Evolutionary conservation across 2,888 invertebrate species (phyloP).

Genomic region (Philaethria dido): DNA sequence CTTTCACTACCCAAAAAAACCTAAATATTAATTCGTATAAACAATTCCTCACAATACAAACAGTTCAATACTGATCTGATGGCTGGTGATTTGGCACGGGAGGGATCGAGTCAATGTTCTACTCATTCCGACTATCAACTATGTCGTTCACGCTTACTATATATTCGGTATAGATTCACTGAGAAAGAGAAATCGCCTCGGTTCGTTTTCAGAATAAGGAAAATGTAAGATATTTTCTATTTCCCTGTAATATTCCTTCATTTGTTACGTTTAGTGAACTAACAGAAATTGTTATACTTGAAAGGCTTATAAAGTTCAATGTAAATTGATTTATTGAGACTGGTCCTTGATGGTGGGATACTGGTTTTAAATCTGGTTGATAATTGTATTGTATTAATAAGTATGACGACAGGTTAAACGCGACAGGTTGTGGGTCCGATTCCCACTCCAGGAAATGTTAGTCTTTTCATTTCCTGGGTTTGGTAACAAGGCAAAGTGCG

Average conservation of each 20-base stretch:
- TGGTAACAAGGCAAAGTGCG: no score
- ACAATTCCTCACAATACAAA: constrained; percentile 46
- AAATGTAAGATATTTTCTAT: constrained; percentile 35
- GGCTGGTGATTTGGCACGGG: constrained; percentile 53
- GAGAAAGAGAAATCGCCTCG: constrained; percentile 40
- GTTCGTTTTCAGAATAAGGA: constrained; percentile 33
- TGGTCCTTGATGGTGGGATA: not conserved
- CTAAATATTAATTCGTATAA: constrained; percentile 36
- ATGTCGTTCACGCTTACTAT: constrained; percentile 44
- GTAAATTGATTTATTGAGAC: not conserved
- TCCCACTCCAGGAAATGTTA: no score
- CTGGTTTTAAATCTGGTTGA: not conserved
- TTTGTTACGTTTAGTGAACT: constrained; percentile 35
- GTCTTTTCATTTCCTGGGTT: no score
- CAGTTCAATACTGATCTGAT: constrained; percentile 48
- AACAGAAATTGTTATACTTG: constrained; percentile 12
- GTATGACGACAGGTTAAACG: no score
- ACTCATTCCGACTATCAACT: constrained; percentile 51
- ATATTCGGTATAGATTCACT: constrained; percentile 40
- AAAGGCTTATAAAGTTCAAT: constrained; percentile 15
- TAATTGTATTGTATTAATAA: no score
- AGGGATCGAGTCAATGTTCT: constrained; percentile 47
- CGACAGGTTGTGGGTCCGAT: no score
- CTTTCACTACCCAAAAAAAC: constrained; percentile 14
- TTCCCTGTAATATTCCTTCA: constrained; percentile 35